Base-by-base conservation (phyloP, 2,888 invertebrate genomes). In the Pelosia muscerda region DNA sequence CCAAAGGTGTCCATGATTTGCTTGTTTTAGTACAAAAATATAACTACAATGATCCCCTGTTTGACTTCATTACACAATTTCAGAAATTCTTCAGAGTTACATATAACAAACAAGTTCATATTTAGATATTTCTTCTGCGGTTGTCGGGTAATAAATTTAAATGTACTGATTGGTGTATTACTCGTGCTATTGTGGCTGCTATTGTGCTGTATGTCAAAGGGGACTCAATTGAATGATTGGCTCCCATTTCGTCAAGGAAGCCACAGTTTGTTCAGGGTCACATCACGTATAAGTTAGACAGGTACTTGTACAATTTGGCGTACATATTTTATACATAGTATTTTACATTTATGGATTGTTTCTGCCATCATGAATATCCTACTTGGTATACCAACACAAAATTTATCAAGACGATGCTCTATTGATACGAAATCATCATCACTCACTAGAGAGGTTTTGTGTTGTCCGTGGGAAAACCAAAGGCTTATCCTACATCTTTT, bases 211-310 rank as follows among this genome's bases (percentile, higher is more conserved):
- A n/a, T 25, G 19, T 56, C 19, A 34, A 31, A 31, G 62, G 63
- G 28, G 25, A 63, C 75, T 84, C 84, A 86, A 91, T 89, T 88
- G 88, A 82, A 90, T 88, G 88, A 91, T 90, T 87, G 82, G 61
- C 78, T 66, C 76, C 68, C 63, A 72, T 70, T 68, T 60, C 19
- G 53, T 63, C 69, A 66, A 68, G 71, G 73, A 74, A 68, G 67
- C 69, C 19, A 75, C 68, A 70, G 66, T 73, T 66, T 71, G 69
- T 55, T 70, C 63, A 19, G 15, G 15, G 56, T 25, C 22, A 58
- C 26, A 58, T 66, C 58, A 60, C 56, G 38, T 42, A 38, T 38
- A 42, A 59, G 58, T 15, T 59, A 59, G 5, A 19, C 9, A 49
- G n/a, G n/a, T 9, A 49, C 49, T 42, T 59, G 26, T 56, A 60